Evolutionary conservation across 2,113 vertebrate species (phyloP), one percentile per base, ranked within the genome.

Genomic region (Pithys albifrons): DNA sequence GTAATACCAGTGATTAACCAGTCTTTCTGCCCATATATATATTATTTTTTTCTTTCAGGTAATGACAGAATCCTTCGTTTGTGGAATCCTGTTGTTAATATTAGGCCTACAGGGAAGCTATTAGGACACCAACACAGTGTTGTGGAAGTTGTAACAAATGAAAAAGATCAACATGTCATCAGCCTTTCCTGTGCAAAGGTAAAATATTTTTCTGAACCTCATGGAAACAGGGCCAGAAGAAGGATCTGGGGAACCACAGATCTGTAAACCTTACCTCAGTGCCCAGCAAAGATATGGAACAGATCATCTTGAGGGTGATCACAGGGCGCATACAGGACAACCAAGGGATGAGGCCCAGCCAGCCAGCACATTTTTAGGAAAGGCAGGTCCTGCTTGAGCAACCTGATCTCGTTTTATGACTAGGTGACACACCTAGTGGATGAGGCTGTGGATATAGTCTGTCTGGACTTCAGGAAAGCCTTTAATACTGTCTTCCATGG

Each of bases 111-210:
- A 12, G 98, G 97, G 66, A 98, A 98, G 48, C 87, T 98, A 7
- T 55, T 95, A 6, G 98, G 98, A 18, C 98, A 98, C 70, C 92
- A 64, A 96, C 97, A 97, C 58, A 97, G 91, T 37, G 58, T 98
- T 93, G 95, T 91, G 2, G 98, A 98, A 74, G 95, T 98, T 20
- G 98, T 96, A 24, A 94, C 94, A 66, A 98, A 98, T 72, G 98
- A 98, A 91, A 97, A 97, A 83, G 98, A 98, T 35, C 98, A 98
- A 23, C 97, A 98, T 5, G 24, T 98, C 62, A 97, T 98, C 84
- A 98, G 97, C 79, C 96, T 98, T 20, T 98, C 98, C 49, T 97
- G 96, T 37, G 97, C 97, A 84, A 98, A 98, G 97, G 98, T 98
- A 97, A 90, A 64, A 43, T 18, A 27, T 4, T 54, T 72, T 79